Evolutionary conservation across 2,888 invertebrate species (phyloP).

Genomic region (Erebia aethiops): DNA sequence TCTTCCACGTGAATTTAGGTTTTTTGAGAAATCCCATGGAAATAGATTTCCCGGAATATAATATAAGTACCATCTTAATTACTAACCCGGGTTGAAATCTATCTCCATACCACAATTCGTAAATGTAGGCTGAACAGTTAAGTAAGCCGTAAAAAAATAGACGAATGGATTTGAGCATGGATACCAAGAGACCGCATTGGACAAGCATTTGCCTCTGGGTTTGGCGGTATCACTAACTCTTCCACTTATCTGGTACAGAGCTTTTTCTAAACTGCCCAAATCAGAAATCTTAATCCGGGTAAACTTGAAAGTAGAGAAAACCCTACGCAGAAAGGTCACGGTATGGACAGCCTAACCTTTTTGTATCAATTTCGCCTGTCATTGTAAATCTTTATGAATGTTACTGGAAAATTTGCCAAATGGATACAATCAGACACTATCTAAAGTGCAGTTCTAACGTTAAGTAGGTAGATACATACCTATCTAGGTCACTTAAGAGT

Average conservation of each 20-base stretch:
- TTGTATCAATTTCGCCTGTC: background rate
- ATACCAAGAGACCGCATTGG: too few relatives aligned
- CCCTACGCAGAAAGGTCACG: background rate
- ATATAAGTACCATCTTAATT: too few relatives aligned
- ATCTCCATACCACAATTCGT: too few relatives aligned
- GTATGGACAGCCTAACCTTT: background rate
- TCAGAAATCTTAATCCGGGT: background rate
- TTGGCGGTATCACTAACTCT: too few relatives aligned
- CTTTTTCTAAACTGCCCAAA: background rate
- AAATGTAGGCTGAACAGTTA: too few relatives aligned
- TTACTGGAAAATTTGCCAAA: conserved; percentile 27
- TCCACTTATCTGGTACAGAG: background rate
- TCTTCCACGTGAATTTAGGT: too few relatives aligned
- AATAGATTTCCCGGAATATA: too few relatives aligned
- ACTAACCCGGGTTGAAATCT: too few relatives aligned
- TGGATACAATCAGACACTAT: conserved; percentile 31
- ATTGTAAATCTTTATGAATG: conserved; percentile 2
- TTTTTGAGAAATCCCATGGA: too few relatives aligned
- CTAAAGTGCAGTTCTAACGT: conserved; percentile 33
- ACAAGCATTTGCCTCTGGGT: too few relatives aligned
- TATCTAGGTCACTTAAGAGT: conserved; percentile 34
- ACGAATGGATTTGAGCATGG: too few relatives aligned
- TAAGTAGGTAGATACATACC: background rate
- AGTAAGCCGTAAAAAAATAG: too few relatives aligned
- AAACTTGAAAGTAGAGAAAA: background rate